A percentile compares a stretch with the other conserved stretches of the same genome.
These are phyloP conservation scores for Alloscopus bannaensis DNA, from an alignment of 2,888 invertebrate species.

Conservation along the genomic window DNA sequence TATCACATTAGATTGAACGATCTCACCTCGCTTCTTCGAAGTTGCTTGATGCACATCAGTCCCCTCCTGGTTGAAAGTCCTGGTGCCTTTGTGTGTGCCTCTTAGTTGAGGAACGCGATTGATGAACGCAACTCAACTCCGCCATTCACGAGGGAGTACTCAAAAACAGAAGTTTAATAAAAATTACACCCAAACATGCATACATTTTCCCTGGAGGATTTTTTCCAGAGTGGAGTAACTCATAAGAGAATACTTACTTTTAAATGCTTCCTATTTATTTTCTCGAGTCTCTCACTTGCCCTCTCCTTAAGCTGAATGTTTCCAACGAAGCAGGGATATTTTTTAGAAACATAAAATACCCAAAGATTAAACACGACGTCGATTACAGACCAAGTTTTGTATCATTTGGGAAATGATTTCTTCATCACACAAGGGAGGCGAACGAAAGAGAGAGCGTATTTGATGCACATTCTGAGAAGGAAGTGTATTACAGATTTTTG, in stretches of 20 bases:
- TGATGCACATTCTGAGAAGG: too few relatives aligned
- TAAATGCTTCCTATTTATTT: conserved; percentile 6
- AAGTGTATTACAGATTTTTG: too few relatives aligned
- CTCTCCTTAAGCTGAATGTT: too few relatives aligned
- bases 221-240: not conserved
- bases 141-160: conserved; percentile 48
- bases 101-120: conserved; percentile 37
- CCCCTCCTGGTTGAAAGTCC: not conserved
- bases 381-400: too few relatives aligned
- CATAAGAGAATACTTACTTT: not conserved
- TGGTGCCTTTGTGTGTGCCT: not conserved
- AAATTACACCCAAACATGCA: conserved; percentile 51
- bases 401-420: too few relatives aligned
- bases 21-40: not conserved
- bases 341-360: too few relatives aligned
- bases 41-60: not conserved
- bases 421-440: too few relatives aligned
- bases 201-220: conserved; percentile 6
- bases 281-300: not conserved
- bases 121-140: conserved; percentile 48
- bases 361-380: too few relatives aligned
- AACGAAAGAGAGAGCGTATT: too few relatives aligned
- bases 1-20: not conserved
- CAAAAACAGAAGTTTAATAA: conserved; percentile 53
- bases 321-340: too few relatives aligned